phyloP scores from a whole-genome alignment of 2,113 vertebrate species.

The Notothenia coriiceps region DNA sequence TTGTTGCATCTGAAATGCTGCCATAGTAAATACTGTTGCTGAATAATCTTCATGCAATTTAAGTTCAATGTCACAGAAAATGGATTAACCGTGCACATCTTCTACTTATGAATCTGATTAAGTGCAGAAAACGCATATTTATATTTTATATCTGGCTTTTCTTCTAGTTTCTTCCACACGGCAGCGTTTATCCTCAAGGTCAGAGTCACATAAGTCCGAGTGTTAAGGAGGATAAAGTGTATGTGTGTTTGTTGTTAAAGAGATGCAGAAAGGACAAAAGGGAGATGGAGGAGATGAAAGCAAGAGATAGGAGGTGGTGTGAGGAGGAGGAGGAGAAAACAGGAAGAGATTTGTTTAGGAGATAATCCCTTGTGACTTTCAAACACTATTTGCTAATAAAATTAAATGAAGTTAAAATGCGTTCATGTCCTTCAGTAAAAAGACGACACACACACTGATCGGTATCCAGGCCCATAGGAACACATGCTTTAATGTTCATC shows the following conservation, averaged over 20 bases:
- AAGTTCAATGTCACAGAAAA: conserved; percentile 7
- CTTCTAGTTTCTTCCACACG: background rate
- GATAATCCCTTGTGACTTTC: conserved; percentile 18
- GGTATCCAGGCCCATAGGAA: conserved; percentile 74
- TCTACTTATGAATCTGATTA: background rate
- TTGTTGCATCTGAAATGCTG: background rate
- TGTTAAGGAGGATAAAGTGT: background rate
- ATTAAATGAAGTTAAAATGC: conserved; percentile 11
- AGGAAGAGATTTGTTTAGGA: background rate
- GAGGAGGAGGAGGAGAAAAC: background rate
- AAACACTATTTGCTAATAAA: conserved; percentile 46
- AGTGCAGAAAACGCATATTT: no score
- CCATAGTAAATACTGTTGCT: background rate
- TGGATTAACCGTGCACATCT: background rate
- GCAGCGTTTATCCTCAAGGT: conserved; percentile 9
- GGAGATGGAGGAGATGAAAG: conserved; percentile 14
- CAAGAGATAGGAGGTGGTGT: background rate
- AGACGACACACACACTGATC: conserved; percentile 57
- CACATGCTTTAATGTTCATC: conserved; percentile 83
- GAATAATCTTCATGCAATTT: background rate
- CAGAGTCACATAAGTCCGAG: background rate
- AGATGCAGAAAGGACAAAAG: no score
- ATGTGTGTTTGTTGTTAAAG: background rate
- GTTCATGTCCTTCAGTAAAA: conserved; percentile 46
- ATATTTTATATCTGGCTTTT: background rate